Evolutionary conservation across 2,888 invertebrate genomes (phyloP), one percentile per base, ranked within the genome.

Genomic region (Cephus runcator): DNA sequence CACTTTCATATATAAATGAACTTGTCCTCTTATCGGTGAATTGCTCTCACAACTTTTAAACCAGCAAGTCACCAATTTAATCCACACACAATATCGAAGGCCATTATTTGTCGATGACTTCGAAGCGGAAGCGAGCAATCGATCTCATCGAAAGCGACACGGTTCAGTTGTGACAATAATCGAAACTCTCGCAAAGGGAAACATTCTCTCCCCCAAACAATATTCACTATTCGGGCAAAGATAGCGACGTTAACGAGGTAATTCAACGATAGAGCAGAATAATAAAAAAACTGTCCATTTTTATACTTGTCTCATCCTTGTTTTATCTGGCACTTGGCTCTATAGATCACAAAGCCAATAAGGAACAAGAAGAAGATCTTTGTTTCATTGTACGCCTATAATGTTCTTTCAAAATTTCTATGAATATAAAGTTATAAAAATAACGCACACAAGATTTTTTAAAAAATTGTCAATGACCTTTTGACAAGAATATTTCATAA

Each of bases 81-180:
- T 56, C 23, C 56, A 56, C 23, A 23, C 6, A 40, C 56, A 23
- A 56, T 56, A 56, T 23, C 0, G 56, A 9, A 56, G 56, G 23
- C 23, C 23, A 56, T 56, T 23, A 56, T 56, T 56, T 23, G 56
- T 56, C 56, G 56, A 56, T 9, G 56, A 56, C 9, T 56, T 56
- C 6, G 23, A 56, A 56, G 9, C 79, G 83, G 84, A 82, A 85
- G 82, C 77, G 76, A 79, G 71, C 79, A 79, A 83, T 84, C 78
- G 81, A 84, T 83, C 79, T 83, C 82, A 76, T 85, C 85, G 81
- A 80, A 81, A 77, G 81, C 83, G 87, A 83, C 79, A 86, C 84
- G 87, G 81, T 88, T 81, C 82, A 85, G 84, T 79, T 83, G 83
- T 81, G 79, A 79, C 83, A 83, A 85, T 86, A 88, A 87, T 87